Base-by-base conservation (phyloP, 1,140 invertebrate genomes). In the Megalonaias nervosa region DNA sequence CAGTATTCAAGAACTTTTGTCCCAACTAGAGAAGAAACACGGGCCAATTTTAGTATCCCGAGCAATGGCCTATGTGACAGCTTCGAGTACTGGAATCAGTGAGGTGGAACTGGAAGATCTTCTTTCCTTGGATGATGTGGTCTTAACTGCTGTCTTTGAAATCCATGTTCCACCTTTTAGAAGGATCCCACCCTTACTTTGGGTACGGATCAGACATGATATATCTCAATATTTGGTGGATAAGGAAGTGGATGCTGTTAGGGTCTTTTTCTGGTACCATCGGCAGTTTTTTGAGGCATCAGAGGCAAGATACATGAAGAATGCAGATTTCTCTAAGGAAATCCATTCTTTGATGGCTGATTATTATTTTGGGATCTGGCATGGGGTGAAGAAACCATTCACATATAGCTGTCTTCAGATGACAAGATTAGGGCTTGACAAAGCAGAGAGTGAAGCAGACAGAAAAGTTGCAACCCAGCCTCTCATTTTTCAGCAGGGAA, bases 271-370 rank as follows among this genome's bases (percentile, higher is more conserved):
- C 31, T 89, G 88, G 88, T 85, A 86, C 48, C 87, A 90, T 71
- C 68, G 82, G 13, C 85, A 88, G 74, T 87, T 90, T 60, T 77
- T 79, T 14, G 77, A 86, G 57, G 80, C 82, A 15, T 97, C 82
- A 12, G 69, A 94, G 66, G 96, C 98, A 89, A 91, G 97, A 66
- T 99, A 99, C 90, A 97, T 99, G 88, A 97, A 96, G 88, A 97
- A 98, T 87, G 95, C 96, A 93, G 96, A 97, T 86, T 95, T 97
- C 94, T 95, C 96, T 0, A 94, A 95, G 85, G 98, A 98, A 89
- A 98, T 99, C 89, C 97, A 99, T 89, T 98, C 97, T 1, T 95
- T 95, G 91, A 97, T 99, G 81, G 97, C 97, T 9, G 97, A 99
- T 91, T 99, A 98, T 89, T 99, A 97, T 89, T 90, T 98, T 16